phyloP scores from a whole-genome alignment of 2,888 invertebrate species.

The Noctua comes region DNA sequence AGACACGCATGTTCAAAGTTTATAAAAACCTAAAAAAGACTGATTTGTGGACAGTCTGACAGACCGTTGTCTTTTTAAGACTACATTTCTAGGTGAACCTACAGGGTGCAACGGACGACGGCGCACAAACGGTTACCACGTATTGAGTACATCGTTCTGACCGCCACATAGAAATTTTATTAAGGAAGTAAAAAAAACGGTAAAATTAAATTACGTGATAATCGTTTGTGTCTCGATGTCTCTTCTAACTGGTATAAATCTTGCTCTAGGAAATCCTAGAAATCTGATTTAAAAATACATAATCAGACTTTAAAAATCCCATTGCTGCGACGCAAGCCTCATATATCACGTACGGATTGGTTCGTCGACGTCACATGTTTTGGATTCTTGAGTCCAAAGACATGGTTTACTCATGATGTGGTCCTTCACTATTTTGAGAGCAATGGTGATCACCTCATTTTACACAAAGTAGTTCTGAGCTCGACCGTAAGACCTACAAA shows the following conservation, averaged over 20 bases:
- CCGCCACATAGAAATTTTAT: too few relatives aligned
- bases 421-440: not conserved
- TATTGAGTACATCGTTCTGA: not conserved
- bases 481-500: not conserved
- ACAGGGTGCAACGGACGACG: not conserved
- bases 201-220: too few relatives aligned
- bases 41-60: not conserved
- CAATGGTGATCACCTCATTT: not conserved
- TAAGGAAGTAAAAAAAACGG: too few relatives aligned
- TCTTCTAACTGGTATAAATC: not conserved
- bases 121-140: not conserved
- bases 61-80: not conserved
- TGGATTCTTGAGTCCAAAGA: not conserved
- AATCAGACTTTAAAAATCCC: not conserved
- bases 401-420: not conserved
- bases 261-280: not conserved
- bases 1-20: not conserved
- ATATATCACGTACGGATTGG: not conserved
- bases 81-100: not conserved
- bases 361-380: not conserved
- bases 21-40: not conserved
- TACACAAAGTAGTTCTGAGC: not conserved
- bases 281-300: not conserved
- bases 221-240: too few relatives aligned
- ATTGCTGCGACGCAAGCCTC: not conserved